Evolutionary conservation across 2,888 invertebrate species (phyloP).

Genomic region (Macrophya annulata): DNA sequence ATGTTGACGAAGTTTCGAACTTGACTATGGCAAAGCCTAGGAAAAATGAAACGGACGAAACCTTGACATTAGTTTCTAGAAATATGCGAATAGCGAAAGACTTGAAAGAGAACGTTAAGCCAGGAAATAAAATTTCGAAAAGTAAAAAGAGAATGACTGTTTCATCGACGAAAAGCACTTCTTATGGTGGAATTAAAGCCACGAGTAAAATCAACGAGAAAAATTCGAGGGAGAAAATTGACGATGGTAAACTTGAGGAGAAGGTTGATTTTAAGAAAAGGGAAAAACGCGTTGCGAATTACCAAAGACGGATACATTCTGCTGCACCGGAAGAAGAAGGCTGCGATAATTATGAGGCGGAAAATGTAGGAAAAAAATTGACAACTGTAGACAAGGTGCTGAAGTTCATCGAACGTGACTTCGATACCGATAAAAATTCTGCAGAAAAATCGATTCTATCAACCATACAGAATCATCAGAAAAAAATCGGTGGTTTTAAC

Average conservation of each 20-base stretch:
- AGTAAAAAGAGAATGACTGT: background rate
- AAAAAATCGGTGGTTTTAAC: background rate
- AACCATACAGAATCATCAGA: background rate
- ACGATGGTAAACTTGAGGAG: background rate
- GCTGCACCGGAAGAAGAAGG: background rate
- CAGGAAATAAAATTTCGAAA: background rate
- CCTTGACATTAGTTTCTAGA: background rate
- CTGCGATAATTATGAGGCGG: background rate
- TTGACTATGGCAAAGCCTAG: background rate
- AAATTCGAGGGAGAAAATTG: background rate
- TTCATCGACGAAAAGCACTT: background rate
- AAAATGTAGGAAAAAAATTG: background rate
- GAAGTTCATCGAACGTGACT: constrained; percentile 17
- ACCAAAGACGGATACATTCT: constrained; percentile 38
- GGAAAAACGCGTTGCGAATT: constrained; percentile 24
- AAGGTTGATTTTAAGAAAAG: background rate
- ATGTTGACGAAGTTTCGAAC: constrained; percentile 34
- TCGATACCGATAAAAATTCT: background rate
- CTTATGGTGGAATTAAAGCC: background rate
- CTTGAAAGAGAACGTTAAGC: background rate
- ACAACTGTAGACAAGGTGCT: background rate
- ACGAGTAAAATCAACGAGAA: background rate
- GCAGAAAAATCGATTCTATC: background rate
- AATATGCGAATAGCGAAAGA: background rate
- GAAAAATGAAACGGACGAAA: constrained; percentile 2